These are phyloP conservation scores for Nyctereutes procyonoides DNA, from an alignment of 2,113 vertebrate genomes.

Conservation along the genomic window DNA sequence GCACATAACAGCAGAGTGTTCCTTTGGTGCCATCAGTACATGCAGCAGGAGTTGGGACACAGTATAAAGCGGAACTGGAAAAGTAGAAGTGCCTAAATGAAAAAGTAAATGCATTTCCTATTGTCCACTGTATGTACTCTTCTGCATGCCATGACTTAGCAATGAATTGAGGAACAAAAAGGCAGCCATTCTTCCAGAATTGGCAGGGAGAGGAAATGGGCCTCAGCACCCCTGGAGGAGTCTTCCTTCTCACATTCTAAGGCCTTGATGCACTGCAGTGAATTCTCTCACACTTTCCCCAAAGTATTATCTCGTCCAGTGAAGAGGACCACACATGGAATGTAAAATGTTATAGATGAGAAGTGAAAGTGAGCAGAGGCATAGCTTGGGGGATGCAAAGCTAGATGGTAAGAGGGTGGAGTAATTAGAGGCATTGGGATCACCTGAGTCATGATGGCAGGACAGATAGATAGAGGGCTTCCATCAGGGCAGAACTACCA, in stretches of 20 bases:
- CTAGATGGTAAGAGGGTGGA: background rate
- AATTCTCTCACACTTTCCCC: background rate
- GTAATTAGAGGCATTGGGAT: background rate
- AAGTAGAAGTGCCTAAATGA: background rate
- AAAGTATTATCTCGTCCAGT: background rate
- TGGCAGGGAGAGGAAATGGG: background rate
- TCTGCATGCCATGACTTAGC: background rate
- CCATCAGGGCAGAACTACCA: background rate
- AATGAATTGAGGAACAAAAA: background rate
- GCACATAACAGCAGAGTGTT: background rate
- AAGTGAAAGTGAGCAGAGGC: background rate
- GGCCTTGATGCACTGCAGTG: background rate
- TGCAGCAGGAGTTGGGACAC: background rate
- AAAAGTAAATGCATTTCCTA: background rate
- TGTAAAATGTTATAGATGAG: background rate
- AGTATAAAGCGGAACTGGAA: background rate
- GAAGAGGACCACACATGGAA: background rate
- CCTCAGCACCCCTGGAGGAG: background rate
- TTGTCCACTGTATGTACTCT: background rate
- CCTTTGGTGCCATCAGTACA: background rate
- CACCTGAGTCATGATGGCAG: background rate
- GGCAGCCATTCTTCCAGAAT: background rate
- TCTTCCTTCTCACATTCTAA: background rate
- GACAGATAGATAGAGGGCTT: background rate
- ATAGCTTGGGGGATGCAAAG: background rate